A percentile compares a stretch with the other conserved stretches of the same genome.
These are phyloP conservation scores for Aphelenchoides besseyi DNA, from an alignment of 1,140 invertebrate genomes.

Conservation along the genomic window DNA sequence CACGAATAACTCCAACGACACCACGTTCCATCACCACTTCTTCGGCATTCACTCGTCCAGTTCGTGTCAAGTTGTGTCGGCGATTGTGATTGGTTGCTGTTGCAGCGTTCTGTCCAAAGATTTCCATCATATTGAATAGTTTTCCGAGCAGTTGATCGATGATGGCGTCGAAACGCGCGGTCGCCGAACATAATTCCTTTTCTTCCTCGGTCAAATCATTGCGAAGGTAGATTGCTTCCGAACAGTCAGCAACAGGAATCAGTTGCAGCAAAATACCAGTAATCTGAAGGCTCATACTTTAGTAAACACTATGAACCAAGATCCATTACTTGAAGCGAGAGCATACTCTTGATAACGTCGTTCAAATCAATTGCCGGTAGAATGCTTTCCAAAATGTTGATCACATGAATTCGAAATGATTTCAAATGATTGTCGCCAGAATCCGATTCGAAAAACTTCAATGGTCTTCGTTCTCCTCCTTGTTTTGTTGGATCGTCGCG, in stretches of 20 bases:
- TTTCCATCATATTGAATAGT: conserved; percentile 55
- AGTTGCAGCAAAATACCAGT: conserved; percentile 74
- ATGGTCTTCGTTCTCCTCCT: conserved; percentile 30
- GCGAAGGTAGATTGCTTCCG: conserved; percentile 70
- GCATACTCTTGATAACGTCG: conserved; percentile 78
- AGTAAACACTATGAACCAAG: conserved; percentile 11
- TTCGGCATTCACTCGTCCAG: conserved; percentile 66
- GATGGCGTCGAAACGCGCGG: conserved; percentile 82
- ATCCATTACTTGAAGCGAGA: conserved; percentile 63
- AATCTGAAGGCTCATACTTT: conserved; percentile 71
- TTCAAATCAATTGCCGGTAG: conserved; percentile 86
- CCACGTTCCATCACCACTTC: conserved; percentile 73
- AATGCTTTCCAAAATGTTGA: conserved; percentile 75
- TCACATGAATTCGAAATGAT: conserved; percentile 70
- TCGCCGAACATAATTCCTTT: conserved; percentile 67
- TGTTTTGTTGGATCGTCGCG: conserved; percentile 64
- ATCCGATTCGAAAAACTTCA: conserved; percentile 25
- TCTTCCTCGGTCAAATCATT: conserved; percentile 73
- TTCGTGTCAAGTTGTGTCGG: conserved; percentile 27
- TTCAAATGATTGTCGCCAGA: conserved; percentile 30
- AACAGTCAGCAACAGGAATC: conserved; percentile 80
- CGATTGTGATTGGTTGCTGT: conserved; percentile 16
- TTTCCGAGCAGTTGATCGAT: conserved; percentile 79
- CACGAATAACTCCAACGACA: conserved; percentile 71
- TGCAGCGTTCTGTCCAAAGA: conserved; percentile 38